These are phyloP conservation scores for Eidolon helvum DNA, from an alignment of 2,113 vertebrate genomes.

Conservation along the genomic window DNA sequence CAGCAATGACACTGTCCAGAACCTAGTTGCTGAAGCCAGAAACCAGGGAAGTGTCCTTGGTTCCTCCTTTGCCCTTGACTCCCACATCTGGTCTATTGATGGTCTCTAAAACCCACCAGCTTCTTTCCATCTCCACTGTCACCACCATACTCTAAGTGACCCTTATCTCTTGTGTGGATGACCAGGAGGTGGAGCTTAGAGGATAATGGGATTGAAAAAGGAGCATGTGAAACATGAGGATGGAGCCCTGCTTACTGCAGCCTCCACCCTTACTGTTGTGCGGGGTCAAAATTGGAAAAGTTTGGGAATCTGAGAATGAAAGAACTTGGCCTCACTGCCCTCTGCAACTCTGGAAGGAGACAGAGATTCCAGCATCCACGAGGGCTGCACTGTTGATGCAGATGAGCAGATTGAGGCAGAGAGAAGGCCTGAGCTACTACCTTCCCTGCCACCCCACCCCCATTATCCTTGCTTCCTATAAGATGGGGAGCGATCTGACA, in stretches of 20 bases:
- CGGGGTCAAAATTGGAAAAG: background rate
- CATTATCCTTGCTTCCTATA: background rate
- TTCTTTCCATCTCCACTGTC: background rate
- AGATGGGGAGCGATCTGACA: background rate
- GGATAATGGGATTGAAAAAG: background rate
- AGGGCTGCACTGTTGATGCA: background rate
- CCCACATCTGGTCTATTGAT: background rate
- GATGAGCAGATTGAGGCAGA: background rate
- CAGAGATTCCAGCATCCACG: background rate
- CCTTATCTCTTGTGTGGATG: background rate
- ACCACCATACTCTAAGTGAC: background rate
- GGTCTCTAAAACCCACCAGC: background rate
- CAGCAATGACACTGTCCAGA: too few relatives aligned
- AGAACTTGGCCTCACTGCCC: background rate
- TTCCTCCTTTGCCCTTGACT: background rate
- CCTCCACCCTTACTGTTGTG: background rate
- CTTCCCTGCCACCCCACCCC: background rate
- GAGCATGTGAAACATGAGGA: background rate
- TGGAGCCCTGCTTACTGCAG: background rate
- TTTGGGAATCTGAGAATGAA: background rate
- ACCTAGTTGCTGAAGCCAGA: background rate
- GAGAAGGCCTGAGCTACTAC: background rate
- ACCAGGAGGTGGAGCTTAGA: background rate
- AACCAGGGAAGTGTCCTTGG: background rate
- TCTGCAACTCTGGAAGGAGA: background rate